Base-by-base conservation (phyloP, 2,113 vertebrate species). In the Salvelinus fontinalis region DNA sequence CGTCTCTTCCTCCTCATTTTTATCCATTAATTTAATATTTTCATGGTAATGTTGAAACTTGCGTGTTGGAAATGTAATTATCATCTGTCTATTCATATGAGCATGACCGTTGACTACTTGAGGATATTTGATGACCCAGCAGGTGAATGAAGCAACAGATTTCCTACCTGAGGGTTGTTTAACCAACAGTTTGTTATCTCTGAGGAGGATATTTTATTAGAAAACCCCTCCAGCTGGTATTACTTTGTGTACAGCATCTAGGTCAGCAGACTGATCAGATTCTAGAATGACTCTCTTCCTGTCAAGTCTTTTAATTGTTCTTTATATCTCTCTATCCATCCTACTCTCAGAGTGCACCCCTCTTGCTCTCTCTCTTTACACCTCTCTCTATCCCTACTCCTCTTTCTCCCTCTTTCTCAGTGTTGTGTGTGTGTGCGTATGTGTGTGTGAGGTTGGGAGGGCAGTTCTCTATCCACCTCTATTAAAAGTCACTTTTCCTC, bases 1-100 rank as follows among this genome's bases (percentile, higher is more conserved):
- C 67, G 2, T 44, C 77, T 71, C 65, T 83, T 86, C 74, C 73
- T 82, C 62, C 83, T 87, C 31, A 78, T 88, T 84, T 54, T 77
- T 78, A 82, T 88, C 78, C 74, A 76, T 84, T 80, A 70, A 82
- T 20, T 68, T 82, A 70, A 77, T 85, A 75, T 84, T 84, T 86
- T 80, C 76, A 84, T 75, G 83, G 86, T 83, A 80, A 81, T 48
- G 81, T 62, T 26, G 66, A 48, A 76, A 80, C 75, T 70, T 5
- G 57, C 3, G 74, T 70, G 60, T n/a, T 78, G 73, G 65, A 79
- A 62, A 87, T 75, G 79, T 83, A 87, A 85, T 89, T 87, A 87
- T 73, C 85, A 78, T 81, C 67, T 49, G 67, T 22, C 44, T 75
- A 83, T 27, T 80, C 71, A 78, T 83, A 76, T 57, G 79, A 87